Evolutionary conservation across 1,140 invertebrate species (phyloP).

Genomic region (Paraescarpia echinospica): DNA sequence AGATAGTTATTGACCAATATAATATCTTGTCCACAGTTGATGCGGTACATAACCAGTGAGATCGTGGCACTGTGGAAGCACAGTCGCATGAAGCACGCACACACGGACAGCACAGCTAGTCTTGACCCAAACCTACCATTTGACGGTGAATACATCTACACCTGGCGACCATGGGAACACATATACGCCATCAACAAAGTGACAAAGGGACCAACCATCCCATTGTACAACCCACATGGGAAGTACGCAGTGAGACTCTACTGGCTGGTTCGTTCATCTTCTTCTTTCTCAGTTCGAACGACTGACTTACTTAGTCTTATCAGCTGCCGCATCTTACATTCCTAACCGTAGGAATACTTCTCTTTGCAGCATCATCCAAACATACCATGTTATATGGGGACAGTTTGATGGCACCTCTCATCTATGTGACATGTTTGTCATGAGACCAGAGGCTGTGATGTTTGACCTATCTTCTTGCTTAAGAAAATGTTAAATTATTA

Average conservation of each 20-base stretch:
- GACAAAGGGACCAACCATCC: conserved; percentile 55
- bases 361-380: neutral
- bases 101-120: neutral
- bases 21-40: conserved; percentile 38
- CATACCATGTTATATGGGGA: neutral
- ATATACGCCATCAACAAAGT: conserved; percentile 58
- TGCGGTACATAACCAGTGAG: conserved; percentile 57
- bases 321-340: no score
- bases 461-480: neutral
- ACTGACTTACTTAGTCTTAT: no score
- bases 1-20: no score
- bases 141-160: conserved; percentile 37
- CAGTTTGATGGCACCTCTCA: neutral
- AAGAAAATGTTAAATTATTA: neutral
- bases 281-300: neutral
- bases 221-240: conserved; percentile 55
- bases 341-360: no score
- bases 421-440: neutral
- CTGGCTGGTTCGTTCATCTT: conserved; percentile 53
- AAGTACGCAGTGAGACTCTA: conserved; percentile 58
- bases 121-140: neutral
- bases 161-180: conserved; percentile 59
- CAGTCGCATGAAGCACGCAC: conserved; percentile 35
- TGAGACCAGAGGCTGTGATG: neutral
- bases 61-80: conserved; percentile 54